Evolutionary conservation across 2,888 invertebrate species (phyloP), one percentile per base, ranked within the genome.

Genomic region (Prionchulus punctatus): DNA sequence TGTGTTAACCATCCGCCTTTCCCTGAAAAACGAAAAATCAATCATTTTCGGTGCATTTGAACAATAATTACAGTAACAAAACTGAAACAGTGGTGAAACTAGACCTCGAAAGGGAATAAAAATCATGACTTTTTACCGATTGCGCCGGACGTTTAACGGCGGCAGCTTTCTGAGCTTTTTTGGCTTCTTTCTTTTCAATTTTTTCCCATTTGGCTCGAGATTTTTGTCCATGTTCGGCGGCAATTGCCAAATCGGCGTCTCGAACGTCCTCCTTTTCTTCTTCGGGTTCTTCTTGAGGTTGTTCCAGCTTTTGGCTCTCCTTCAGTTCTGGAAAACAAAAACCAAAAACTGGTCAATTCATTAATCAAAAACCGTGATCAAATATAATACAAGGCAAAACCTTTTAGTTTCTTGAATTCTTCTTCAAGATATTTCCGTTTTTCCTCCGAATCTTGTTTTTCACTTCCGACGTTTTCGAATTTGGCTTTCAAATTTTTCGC

Each of bases 181-280:
- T 70, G n/a, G 70, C 69, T 60, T 70, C 70, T 53, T 70, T 70
- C 36, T 63, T 62, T 30, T 68, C 64, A 53, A 70, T 67, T 57
- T 70, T 70, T 59, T 70, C 70, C 68, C 68, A 70, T 57, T 70
- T 70, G 1, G 66, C 67, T 4, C 68, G 61, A 69, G 70, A 70
- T 56, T 70, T 70, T 2, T 65, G 63, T 1, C 69, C 70, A 51
- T 70, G 70, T 23, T 66, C 70, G 12, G 68, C 67, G 45, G 67
- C 65, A 1, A 66, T 58, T 15, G 23, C 50, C 26, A 58, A n/a
- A 30, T 58, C 56, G 23, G 48, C 23, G 2, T 26, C 23, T n/a
- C n/a, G n/a, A 15, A 31, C 42, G 27, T 50, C 53, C 28, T 63
- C 57, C 58, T 54, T 26, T 65, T 64, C 55, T 65, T 62, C 56